Base-by-base conservation (phyloP, 1,140 invertebrate species). In the Brachionus sp. region DNA sequence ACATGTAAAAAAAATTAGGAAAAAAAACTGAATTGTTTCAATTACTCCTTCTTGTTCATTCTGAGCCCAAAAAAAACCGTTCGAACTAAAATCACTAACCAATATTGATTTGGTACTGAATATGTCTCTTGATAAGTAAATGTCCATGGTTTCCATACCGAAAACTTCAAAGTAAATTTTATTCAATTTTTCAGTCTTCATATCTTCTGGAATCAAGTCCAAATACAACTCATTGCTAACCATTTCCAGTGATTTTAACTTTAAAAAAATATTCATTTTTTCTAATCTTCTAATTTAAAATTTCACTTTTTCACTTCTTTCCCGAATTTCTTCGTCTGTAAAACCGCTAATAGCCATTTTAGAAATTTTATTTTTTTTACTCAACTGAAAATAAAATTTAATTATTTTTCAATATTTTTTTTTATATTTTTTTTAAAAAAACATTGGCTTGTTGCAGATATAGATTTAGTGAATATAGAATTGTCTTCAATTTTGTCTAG, bases 101-200 rank as follows among this genome's bases (percentile, higher is more conserved):
- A 75, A 19, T 50, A 75, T 75, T 75, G 70, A n/a, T 16, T 75
- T 75, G 12, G 70, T 23, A 46, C 29, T 46, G 19, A 75, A 75
- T 19, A 75, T 46, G 46, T 75, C 25, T 9, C 70, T 23, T 33
- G 5, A 29, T 29, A 75, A 33, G 23, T 75, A 75, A 29, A 75
- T 75, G 44, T 75, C 70, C 70, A 75, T 75, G 7, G 70, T 75
- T 19, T 75, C 70, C 70, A 75, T 46, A 12, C 70, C 70, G 19
- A 75, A 75, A 10, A 75, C 39, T 75, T 75, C 10, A 46, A 25
- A 75, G 25, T 75, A 46, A 23, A 75, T 46, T 4, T 75, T 50
- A n/a, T 75, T 46, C 12, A 75, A 46, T 46, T 25, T 19, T 35
- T 75, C 70, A 10, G 70, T 44, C 19, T 75, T 46, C 70, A 75